Percentiles rank a stretch among this genome's conserved stretches.
Conservation (phyloP, 2,888 invertebrate species). For the Drosophila rubida region DNA sequence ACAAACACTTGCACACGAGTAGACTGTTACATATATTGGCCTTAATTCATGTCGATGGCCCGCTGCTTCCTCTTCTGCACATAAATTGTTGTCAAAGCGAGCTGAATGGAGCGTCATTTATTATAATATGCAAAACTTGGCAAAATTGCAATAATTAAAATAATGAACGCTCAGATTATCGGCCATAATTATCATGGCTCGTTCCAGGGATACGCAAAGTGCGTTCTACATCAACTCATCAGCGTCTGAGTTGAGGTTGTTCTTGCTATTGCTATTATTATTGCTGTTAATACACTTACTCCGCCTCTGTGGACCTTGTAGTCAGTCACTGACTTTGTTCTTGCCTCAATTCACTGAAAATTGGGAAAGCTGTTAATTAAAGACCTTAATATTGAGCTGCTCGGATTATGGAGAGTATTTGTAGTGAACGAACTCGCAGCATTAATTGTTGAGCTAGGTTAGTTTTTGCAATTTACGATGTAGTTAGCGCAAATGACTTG, state of each 20-base stretch:
- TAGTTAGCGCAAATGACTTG: not conserved
- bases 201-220: conserved; percentile 52
- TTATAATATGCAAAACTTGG: conserved; percentile 77
- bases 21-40: conserved; percentile 1
- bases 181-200: conserved; percentile 74
- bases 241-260: not conserved
- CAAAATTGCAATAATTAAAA: conserved; percentile 80
- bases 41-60: conserved; percentile 17
- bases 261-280: not conserved
- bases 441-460: not conserved
- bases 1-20: not conserved
- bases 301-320: not conserved
- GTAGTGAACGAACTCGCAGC: not conserved
- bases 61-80: conserved; percentile 1
- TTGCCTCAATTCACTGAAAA: not conserved
- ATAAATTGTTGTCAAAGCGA: conserved; percentile 71
- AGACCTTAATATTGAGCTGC: not conserved
- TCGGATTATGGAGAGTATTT: not conserved
- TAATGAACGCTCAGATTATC: conserved; percentile 80
- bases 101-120: conserved; percentile 66
- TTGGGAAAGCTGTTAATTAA: not conserved
- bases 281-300: conserved; percentile 1
- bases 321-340: not conserved
- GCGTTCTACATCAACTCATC: conserved; percentile 8
- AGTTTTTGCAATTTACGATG: not conserved